Evolutionary conservation across 2,113 vertebrate species (phyloP).

Genomic region (Murina feae): DNA sequence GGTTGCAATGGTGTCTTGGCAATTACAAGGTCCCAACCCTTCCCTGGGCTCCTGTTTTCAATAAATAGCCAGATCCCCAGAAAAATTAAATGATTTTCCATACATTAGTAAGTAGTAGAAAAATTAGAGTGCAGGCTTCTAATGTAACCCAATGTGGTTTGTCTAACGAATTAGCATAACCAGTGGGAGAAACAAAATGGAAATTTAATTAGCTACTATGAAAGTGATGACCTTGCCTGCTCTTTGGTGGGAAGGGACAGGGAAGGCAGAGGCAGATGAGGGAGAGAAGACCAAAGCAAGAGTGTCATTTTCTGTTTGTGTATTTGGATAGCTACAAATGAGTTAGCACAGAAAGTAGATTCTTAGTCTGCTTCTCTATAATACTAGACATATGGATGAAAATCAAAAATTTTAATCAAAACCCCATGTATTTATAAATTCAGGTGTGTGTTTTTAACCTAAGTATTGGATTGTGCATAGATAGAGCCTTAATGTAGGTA

Average conservation of each 20-base stretch:
- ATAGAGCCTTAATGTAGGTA: conserved; percentile 53
- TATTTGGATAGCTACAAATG: not conserved
- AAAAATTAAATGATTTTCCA: not conserved
- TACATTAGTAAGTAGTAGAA: not conserved
- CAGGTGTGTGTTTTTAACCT: conserved; percentile 31
- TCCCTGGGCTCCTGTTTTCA: not conserved
- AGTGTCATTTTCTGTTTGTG: not conserved
- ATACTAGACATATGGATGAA: conserved; percentile 53
- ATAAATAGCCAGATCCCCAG: not conserved
- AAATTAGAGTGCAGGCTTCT: not conserved
- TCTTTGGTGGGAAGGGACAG: not conserved
- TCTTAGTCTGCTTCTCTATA: not conserved
- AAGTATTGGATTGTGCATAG: conserved; percentile 46
- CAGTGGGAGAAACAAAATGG: not conserved
- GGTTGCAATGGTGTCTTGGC: not conserved
- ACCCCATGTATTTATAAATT: conserved; percentile 47
- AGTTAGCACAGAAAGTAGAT: conserved; percentile 2
- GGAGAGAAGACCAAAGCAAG: not conserved
- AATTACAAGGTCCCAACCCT: not conserved
- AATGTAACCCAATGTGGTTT: not conserved
- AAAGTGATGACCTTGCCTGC: not conserved
- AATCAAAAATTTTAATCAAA: conserved; percentile 36
- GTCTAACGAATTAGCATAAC: not conserved
- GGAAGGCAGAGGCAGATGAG: not conserved
- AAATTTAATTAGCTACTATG: not conserved